phyloP scores from a whole-genome alignment of 2,888 invertebrate species.

The Lochmaea capreae region DNA sequence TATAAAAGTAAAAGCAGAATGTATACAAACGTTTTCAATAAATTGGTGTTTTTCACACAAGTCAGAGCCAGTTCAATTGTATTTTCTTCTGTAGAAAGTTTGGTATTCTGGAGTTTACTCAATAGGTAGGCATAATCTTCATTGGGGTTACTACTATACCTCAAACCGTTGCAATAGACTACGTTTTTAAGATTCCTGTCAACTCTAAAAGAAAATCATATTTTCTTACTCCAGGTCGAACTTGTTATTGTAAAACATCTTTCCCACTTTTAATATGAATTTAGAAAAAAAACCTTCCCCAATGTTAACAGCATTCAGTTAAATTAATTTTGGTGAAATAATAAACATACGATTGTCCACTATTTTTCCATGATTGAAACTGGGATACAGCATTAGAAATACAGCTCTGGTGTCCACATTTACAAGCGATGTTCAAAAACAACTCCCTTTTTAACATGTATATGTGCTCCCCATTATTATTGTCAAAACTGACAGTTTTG shows the following conservation, averaged over 20 bases:
- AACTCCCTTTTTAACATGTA: slow-evolving; percentile 66
- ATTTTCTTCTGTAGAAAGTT: slow-evolving; percentile 77
- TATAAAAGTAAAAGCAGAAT: not conserved
- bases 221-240: too few relatives aligned
- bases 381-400: slow-evolving; percentile 63
- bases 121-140: slow-evolving; percentile 77
- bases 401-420: slow-evolving; percentile 72
- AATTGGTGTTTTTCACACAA: slow-evolving; percentile 70
- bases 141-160: slow-evolving; percentile 67
- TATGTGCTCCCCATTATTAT: slow-evolving; percentile 61
- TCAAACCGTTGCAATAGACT: slow-evolving; percentile 82
- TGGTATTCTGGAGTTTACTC: slow-evolving; percentile 66
- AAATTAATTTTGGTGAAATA: too few relatives aligned
- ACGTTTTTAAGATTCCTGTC: slow-evolving; percentile 75
- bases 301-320: too few relatives aligned
- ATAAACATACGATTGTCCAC: not conserved
- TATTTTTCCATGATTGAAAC: slow-evolving; percentile 51
- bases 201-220: slow-evolving; percentile 62
- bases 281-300: too few relatives aligned
- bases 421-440: slow-evolving; percentile 73
- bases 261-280: too few relatives aligned
- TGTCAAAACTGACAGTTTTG: not conserved
- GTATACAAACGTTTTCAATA: slow-evolving; percentile 69
- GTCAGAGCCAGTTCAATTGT: slow-evolving; percentile 75
- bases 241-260: too few relatives aligned